Evolutionary conservation across 1,140 invertebrate species (phyloP).

Genomic region (Lordiphosa clarofinis): DNA sequence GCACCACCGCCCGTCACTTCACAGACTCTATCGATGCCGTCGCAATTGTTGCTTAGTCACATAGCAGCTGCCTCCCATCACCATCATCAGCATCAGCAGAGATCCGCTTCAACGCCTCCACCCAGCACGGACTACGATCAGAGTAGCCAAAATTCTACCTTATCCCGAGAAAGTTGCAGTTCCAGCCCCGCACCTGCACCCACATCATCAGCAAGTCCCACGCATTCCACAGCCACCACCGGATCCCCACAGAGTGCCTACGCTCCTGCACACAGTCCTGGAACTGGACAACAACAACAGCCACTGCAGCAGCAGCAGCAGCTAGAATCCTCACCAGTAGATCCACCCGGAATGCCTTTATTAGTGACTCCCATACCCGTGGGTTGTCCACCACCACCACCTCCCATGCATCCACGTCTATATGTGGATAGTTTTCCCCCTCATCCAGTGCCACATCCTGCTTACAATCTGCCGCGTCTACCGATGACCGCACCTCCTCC

Average conservation of each 20-base stretch:
- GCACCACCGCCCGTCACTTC: slow-evolving; percentile 48
- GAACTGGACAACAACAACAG: slow-evolving; percentile 8
- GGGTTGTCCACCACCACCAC: slow-evolving; percentile 40
- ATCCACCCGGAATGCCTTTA: slow-evolving; percentile 48
- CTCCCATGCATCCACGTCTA: slow-evolving; percentile 35
- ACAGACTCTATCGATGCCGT: slow-evolving; percentile 49
- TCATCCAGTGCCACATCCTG: slow-evolving; percentile 44
- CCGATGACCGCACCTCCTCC: slow-evolving; percentile 49
- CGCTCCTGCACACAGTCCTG: slow-evolving; percentile 42
- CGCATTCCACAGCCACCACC: slow-evolving; percentile 58
- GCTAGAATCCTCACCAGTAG: slow-evolving; percentile 3
- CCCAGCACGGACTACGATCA: slow-evolving; percentile 53
- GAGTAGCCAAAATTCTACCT: slow-evolving; percentile 61
- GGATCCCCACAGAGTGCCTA: slow-evolving; percentile 61
- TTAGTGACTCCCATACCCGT: slow-evolving; percentile 61
- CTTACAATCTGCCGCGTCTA: slow-evolving; percentile 63
- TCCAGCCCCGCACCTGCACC: slow-evolving; percentile 37
- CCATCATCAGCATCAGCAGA: slow-evolving; percentile 24
- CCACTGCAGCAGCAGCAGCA: slow-evolving; percentile 15
- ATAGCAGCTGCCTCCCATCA: slow-evolving; percentile 60
- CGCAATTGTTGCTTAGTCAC: slow-evolving; percentile 70
- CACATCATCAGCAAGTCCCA: slow-evolving; percentile 40
- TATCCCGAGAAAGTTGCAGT: slow-evolving; percentile 45
- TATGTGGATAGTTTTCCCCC: slow-evolving; percentile 55
- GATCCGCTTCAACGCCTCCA: slow-evolving; percentile 15